Conservation (phyloP, 2,797 vertebrate genomes). For the Vultur gryphus region DNA sequence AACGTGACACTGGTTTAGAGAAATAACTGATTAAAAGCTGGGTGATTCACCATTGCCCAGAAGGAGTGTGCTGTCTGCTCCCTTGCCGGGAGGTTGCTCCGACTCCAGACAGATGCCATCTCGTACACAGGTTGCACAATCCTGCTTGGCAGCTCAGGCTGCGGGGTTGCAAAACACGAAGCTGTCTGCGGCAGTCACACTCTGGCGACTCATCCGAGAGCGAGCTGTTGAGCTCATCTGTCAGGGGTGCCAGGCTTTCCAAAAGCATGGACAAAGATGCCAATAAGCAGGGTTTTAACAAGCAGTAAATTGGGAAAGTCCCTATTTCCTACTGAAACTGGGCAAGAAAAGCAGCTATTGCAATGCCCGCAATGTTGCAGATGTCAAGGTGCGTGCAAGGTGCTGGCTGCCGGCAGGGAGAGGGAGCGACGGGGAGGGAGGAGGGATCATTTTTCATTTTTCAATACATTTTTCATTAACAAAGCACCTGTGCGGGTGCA, state of each 20-base stretch:
- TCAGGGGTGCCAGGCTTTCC: background rate
- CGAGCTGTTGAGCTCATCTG: background rate
- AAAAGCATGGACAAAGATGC: background rate
- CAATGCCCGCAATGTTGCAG: rapidly evolving
- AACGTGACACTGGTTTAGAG: background rate
- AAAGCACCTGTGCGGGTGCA: background rate
- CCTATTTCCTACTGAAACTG: background rate
- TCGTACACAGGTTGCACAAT: background rate
- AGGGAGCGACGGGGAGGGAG: background rate
- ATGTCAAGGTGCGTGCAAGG: rapidly evolving
- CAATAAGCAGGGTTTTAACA: background rate
- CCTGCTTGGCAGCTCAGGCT: background rate
- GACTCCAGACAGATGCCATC: background rate
- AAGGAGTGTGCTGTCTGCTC: background rate
- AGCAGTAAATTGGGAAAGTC: background rate
- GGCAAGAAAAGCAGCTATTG: background rate
- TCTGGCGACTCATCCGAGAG: background rate
- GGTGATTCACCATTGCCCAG: background rate
- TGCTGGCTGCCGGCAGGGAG: background rate
- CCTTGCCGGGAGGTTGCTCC: background rate
- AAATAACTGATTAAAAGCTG: background rate
- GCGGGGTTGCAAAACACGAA: background rate
- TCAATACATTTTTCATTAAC: background rate
- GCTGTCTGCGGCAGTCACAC: background rate
- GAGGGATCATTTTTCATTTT: background rate